Percentiles rank a stretch among this genome's conserved stretches.
Conservation (phyloP, 1,140 invertebrate genomes). For the Helicoverpa zea region DNA sequence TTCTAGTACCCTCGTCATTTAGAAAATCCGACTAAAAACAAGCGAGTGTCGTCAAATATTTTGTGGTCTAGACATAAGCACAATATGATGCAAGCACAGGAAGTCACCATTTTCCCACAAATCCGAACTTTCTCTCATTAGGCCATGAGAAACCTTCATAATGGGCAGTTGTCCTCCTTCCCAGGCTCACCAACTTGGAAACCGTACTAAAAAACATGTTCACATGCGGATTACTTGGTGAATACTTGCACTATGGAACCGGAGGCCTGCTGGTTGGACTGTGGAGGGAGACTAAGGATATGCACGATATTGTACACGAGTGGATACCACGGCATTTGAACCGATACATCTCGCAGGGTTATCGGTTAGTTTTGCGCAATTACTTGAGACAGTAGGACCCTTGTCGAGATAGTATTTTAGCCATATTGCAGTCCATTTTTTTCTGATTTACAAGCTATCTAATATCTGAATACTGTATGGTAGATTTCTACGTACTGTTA, state of each 20-base stretch:
- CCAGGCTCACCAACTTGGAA: conserved; percentile 75
- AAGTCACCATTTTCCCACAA: not conserved
- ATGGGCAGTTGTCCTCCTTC: conserved; percentile 52
- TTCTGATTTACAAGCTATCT: too few species aligned
- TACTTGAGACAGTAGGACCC: not conserved
- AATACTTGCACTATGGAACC: conserved; percentile 66
- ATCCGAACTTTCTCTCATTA: conserved; percentile 24
- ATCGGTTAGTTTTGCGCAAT: conserved; percentile 44
- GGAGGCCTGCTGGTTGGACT: conserved; percentile 66
- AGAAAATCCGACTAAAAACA: too few species aligned
- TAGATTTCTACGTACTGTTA: too few species aligned
- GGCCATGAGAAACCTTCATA: conserved; percentile 26
- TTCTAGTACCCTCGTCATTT: too few species aligned
- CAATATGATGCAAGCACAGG: not conserved
- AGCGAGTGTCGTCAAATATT: too few species aligned
- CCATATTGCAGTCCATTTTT: not conserved
- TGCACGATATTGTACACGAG: conserved; percentile 48
- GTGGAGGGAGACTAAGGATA: conserved; percentile 62
- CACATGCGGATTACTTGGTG: conserved; percentile 66
- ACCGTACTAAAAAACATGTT: conserved; percentile 71
- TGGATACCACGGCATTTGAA: conserved; percentile 18
- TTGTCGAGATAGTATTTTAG: conserved; percentile 7
- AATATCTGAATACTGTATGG: too few species aligned
- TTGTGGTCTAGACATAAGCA: not conserved
- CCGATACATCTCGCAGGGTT: not conserved